Percentiles rank a stretch among this genome's conserved stretches.
phyloP scores from a whole-genome alignment of 2,888 invertebrate genomes.

The Eustalomyia histrio region DNA sequence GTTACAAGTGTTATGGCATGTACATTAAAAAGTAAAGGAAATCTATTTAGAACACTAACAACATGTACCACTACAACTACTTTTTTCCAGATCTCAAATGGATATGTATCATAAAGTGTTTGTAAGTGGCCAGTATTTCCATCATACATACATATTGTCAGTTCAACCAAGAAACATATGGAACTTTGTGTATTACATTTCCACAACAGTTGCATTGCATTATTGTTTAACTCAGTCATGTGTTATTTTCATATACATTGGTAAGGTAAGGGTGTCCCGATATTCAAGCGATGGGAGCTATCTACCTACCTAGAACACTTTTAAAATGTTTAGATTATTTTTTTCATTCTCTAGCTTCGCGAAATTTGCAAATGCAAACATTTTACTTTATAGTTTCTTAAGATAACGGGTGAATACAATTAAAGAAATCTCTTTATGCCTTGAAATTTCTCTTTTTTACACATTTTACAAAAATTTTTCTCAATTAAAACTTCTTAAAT shows the following conservation, averaged over 20 bases:
- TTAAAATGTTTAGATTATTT: too few species aligned
- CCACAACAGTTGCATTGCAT: neutral
- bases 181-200: neutral
- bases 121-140: neutral
- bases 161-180: neutral
- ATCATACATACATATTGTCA: neutral
- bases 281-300: too few species aligned
- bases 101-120: neutral
- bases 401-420: too few species aligned
- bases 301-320: too few species aligned
- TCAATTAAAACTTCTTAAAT: too few species aligned
- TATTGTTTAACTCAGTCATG: neutral
- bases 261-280: neutral
- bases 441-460: too few species aligned
- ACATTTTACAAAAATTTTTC: too few species aligned
- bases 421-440: too few species aligned
- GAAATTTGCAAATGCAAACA: too few species aligned
- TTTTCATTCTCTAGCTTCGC: too few species aligned
- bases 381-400: too few species aligned
- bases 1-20: constrained; percentile 5
- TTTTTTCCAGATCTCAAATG: neutral
- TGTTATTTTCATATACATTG: neutral
- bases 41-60: neutral
- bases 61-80: neutral
- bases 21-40: constrained; percentile 2